These are phyloP conservation scores for Cardinalis cardinalis DNA, from an alignment of 2,113 vertebrate species.

Conservation along the genomic window DNA sequence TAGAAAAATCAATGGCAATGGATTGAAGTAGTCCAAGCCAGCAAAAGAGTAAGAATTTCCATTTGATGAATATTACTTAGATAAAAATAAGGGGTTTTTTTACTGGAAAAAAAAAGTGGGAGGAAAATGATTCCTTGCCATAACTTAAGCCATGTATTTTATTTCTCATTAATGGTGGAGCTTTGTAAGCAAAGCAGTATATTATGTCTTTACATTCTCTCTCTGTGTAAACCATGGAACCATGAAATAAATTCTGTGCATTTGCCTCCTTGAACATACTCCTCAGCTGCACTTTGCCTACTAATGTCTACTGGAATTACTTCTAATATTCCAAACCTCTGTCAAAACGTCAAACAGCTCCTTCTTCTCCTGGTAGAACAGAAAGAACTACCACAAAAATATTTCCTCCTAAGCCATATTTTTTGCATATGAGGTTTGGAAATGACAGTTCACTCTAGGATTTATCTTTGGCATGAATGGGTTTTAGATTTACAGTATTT, in stretches of 20 bases:
- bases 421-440: neutral
- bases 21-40: neutral
- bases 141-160: neutral
- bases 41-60: slow-evolving; percentile 9
- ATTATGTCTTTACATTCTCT: neutral
- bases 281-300: neutral
- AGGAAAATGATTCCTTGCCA: neutral
- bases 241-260: neutral
- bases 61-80: neutral
- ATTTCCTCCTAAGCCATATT: neutral
- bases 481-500: neutral
- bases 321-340: neutral
- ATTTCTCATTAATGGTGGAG: neutral
- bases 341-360: neutral
- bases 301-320: neutral
- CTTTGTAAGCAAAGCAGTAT: neutral
- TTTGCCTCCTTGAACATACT: neutral
- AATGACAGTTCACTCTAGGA: neutral
- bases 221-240: neutral
- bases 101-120: neutral
- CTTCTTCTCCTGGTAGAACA: neutral
- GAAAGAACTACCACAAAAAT: neutral
- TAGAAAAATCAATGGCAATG: neutral
- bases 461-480: neutral
- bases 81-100: neutral